Evolutionary conservation across 2,888 invertebrate genomes (phyloP).

Genomic region (Graphium colonna): DNA sequence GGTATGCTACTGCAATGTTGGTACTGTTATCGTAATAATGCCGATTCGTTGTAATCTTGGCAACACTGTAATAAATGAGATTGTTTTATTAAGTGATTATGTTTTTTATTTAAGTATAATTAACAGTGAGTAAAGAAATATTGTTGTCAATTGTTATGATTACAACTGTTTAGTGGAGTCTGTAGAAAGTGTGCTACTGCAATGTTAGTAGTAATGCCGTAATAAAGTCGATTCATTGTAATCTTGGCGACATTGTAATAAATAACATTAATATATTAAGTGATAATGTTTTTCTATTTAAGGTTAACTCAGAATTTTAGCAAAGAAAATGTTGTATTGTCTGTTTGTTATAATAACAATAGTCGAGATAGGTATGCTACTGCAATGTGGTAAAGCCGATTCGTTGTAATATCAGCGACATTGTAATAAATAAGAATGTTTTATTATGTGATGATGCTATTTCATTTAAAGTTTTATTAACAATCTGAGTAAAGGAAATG

Average conservation of each 20-base stretch:
- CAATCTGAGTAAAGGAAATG: not conserved
- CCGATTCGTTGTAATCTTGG: not conserved
- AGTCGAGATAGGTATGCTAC: too few relatives aligned
- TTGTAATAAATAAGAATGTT: not conserved
- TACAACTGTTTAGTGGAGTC: not conserved
- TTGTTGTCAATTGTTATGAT: not conserved
- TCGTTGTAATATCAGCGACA: not conserved
- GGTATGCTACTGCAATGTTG: not conserved
- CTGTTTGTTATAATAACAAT: too few relatives aligned
- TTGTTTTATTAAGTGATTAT: not conserved
- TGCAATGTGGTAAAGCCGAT: not conserved
- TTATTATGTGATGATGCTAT: not conserved
- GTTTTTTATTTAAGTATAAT: not conserved
- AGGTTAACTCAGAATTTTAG: too few relatives aligned
- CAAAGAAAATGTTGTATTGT: too few relatives aligned
- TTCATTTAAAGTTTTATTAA: not conserved
- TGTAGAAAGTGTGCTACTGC: too few relatives aligned
- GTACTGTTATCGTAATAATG: too few relatives aligned
- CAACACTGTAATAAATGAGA: not conserved
- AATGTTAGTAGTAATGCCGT: too few relatives aligned
- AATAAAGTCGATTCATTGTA: too few relatives aligned
- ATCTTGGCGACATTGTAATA: too few relatives aligned
- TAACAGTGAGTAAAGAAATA: not conserved
- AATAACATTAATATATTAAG: too few relatives aligned
- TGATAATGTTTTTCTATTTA: too few relatives aligned